These are phyloP conservation scores for Picathartes gymnocephalus DNA, from an alignment of 2,113 vertebrate species.

Conservation along the genomic window DNA sequence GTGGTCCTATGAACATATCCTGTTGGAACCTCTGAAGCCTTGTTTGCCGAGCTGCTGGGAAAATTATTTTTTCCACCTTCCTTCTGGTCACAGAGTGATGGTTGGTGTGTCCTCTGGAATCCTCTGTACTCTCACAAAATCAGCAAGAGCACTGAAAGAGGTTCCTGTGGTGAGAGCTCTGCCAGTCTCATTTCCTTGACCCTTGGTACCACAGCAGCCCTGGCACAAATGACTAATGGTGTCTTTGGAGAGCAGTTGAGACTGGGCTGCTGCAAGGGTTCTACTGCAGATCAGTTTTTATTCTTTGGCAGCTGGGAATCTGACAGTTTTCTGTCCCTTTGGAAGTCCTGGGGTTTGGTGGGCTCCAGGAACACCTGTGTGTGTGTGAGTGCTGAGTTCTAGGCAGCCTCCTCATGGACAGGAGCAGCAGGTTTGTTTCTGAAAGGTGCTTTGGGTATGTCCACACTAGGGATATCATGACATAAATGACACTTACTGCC, in stretches of 20 bases:
- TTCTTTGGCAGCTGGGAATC: neutral
- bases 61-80: neutral
- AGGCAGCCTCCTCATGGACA: neutral
- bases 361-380: neutral
- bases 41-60: neutral
- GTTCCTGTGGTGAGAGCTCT: neutral
- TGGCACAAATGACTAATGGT: neutral
- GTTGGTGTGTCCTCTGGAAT: neutral
- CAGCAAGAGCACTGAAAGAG: neutral
- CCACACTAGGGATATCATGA: neutral
- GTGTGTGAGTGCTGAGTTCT: neutral
- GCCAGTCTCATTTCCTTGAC: neutral
- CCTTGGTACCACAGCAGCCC: neutral
- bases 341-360: neutral
- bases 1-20: fast-evolving
- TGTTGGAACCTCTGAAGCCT: neutral
- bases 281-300: neutral
- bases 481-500: fast-evolving
- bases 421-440: neutral
- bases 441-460: neutral
- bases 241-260: neutral
- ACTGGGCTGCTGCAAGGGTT: neutral
- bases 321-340: neutral
- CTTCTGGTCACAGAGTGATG: neutral
- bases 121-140: neutral